phyloP scores from a whole-genome alignment of 2,113 vertebrate species.

The Tapirus terrestris region DNA sequence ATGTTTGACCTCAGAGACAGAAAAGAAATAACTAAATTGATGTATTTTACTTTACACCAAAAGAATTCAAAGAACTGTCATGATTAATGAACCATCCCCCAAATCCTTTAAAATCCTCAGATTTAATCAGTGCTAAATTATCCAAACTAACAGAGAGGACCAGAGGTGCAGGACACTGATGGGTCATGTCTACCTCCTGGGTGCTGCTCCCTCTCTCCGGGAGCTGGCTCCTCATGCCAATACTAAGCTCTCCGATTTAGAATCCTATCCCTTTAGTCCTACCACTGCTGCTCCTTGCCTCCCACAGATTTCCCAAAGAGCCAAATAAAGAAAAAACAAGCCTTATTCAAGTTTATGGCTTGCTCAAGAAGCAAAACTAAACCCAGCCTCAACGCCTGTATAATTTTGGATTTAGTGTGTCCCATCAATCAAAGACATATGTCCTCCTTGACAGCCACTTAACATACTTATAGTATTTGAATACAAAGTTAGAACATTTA shows the following conservation, averaged over 20 bases:
- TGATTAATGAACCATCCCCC: background rate
- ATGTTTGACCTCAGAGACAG: background rate
- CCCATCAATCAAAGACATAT: background rate
- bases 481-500: background rate
- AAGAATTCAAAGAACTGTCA: background rate
- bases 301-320: too few species aligned
- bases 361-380: background rate
- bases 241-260: background rate
- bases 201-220: background rate
- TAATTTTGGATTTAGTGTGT: background rate
- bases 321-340: background rate
- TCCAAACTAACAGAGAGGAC: background rate
- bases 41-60: background rate
- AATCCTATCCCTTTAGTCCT: background rate
- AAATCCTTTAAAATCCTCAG: background rate
- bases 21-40: background rate
- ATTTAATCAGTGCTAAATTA: background rate
- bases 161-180: background rate
- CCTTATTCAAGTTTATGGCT: background rate
- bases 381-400: background rate
- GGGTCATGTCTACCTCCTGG: fast-evolving
- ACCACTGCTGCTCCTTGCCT: too few species aligned
- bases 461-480: background rate
- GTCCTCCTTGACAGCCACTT: background rate
- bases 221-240: background rate